Percentiles rank a stretch among this genome's conserved stretches.
phyloP scores from a whole-genome alignment of 2,113 vertebrate species.

The Rhinoderma darwinii region DNA sequence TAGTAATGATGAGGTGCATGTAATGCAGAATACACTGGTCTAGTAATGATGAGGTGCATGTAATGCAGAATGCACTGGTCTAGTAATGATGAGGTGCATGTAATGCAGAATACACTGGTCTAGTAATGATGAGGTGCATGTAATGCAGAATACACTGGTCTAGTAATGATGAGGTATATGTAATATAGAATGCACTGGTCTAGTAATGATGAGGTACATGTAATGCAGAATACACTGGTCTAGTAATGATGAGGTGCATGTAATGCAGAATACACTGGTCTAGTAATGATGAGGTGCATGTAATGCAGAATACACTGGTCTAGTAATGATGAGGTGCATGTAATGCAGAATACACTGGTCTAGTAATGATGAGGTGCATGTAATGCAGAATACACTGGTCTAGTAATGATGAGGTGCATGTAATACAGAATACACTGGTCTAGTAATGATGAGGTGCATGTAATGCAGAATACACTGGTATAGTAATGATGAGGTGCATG shows the following conservation, averaged over 20 bases:
- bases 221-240: not conserved
- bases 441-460: not conserved
- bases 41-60: not conserved
- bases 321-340: not conserved
- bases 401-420: not conserved
- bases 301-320: not conserved
- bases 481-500: not conserved
- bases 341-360: not conserved
- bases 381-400: not conserved
- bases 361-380: not conserved
- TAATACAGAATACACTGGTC: not conserved
- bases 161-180: not conserved
- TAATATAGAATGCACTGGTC: not conserved
- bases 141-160: not conserved
- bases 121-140: not conserved
- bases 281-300: not conserved
- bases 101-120: not conserved
- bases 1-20: not conserved
- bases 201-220: not conserved
- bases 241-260: not conserved
- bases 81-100: not conserved
- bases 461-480: not conserved
- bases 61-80: not conserved
- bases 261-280: not conserved
- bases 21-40: not conserved